These are phyloP conservation scores for Trissolcus japonicus DNA, from an alignment of 2,888 invertebrate species.

Conservation along the genomic window DNA sequence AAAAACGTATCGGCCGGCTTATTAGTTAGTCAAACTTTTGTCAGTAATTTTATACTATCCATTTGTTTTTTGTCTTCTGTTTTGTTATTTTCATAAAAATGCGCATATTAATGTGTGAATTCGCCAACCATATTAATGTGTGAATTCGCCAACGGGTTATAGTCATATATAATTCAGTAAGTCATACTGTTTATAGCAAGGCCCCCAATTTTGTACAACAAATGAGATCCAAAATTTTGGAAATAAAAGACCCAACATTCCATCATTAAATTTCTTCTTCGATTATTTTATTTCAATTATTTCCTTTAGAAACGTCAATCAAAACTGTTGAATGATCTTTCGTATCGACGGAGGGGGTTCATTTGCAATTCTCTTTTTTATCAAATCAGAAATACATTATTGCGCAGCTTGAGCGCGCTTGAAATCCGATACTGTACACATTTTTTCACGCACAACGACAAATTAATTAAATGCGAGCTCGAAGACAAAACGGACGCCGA, in stretches of 20 bases:
- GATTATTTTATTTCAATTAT: too few species aligned
- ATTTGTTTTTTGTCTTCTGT: background rate
- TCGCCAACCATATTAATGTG: too few species aligned
- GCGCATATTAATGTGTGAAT: too few species aligned
- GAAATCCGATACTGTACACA: conserved; percentile 49
- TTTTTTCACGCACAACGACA: conserved; percentile 47
- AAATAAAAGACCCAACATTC: too few species aligned
- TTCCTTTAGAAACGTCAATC: conserved; percentile 12
- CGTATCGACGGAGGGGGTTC: conserved; percentile 19
- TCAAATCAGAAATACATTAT: conserved; percentile 53
- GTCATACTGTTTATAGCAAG: too few species aligned
- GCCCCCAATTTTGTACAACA: background rate
- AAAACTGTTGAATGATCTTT: too few species aligned
- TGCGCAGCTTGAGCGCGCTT: conserved; percentile 48
- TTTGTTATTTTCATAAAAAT: conserved; percentile 22
- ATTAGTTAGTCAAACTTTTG: conserved; percentile 37
- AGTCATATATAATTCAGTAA: conserved; percentile 1
- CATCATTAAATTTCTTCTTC: too few species aligned
- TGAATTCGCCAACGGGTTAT: too few species aligned
- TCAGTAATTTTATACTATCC: conserved; percentile 31
- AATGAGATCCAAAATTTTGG: too few species aligned
- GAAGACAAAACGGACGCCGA: conserved; percentile 11
- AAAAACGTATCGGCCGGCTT: conserved; percentile 18
- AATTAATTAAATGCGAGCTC: conserved; percentile 45
- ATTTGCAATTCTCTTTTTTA: conserved; percentile 52